Evolutionary conservation across 2,113 vertebrate species (phyloP), one percentile per base, ranked within the genome.

Genomic region (Eulemur rufifrons): DNA sequence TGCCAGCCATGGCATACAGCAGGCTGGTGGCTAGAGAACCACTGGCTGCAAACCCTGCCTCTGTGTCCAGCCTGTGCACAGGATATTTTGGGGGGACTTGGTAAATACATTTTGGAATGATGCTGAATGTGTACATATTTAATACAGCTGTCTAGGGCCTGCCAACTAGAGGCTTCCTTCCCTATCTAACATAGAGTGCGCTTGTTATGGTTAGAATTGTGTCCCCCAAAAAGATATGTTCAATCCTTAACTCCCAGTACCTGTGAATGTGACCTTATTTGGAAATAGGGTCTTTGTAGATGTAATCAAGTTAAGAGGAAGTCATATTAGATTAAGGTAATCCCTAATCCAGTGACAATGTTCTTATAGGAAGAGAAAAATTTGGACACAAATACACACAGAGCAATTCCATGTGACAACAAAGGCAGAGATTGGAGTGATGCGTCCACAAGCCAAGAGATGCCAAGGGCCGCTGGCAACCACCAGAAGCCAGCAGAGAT

Each of bases 21-120:
- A 74, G 0, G 20, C 29, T 50, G 37, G 13, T 76, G 32, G 11
- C 56, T 18, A 37, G 17, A 42, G 56, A 59, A 9, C 1, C 39
- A 13, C 56, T 23, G 25, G 27, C 34, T 68, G 4, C 1, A 3
- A 45, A 42, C n/a, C 73, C 37, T 86, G 29, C 6, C 50, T 45
- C 18, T 27, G 5, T 76, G 39, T 8, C 39, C 66, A 81, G 8
- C 5, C 6, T 23, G 27, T 14, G 3, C 3, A 0, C 4, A 2
- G 9, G 27, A 91, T 32, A 17, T 47, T 54, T 29, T 29, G 61
- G 52, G 17, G 13, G 14, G 52, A 8, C 47, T 76, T 50, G 39
- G 2, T 8, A 81, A 92, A 47, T 11, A 47, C 29, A 50, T 81
- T 71, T 50, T 52, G 68, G 32, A 78, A 34, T 37, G 45, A 84